phyloP scores from a whole-genome alignment of 2,113 vertebrate genomes.

The Scophthalmus maximus region DNA sequence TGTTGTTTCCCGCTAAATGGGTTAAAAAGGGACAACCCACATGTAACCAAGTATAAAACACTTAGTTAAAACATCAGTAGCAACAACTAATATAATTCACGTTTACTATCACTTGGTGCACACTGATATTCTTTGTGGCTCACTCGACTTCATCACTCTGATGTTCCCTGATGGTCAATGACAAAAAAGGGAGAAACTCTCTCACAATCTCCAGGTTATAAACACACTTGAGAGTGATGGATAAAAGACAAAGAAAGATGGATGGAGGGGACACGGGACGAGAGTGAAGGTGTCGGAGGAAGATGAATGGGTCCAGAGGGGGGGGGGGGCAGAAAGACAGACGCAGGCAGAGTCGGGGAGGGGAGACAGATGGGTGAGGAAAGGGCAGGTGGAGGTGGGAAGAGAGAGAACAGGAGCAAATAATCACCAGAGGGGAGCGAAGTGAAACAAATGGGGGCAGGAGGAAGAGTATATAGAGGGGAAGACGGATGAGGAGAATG shows the following conservation, averaged over 20 bases:
- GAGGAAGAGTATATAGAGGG: not conserved
- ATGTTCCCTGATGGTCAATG: slow-evolving; percentile 29
- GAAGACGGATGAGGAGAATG: slow-evolving; percentile 1
- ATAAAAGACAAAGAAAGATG: slow-evolving; percentile 25
- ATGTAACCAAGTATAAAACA: too few species aligned
- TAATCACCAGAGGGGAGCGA: slow-evolving; percentile 16
- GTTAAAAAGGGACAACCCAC: too few species aligned
- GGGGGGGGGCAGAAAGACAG: slow-evolving; percentile 7
- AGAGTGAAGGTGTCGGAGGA: slow-evolving; percentile 22
- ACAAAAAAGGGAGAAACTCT: slow-evolving; percentile 21
- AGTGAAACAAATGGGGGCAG: slow-evolving; percentile 34
- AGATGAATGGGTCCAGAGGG: slow-evolving; percentile 36
- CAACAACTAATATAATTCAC: too few species aligned
- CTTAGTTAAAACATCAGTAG: too few species aligned
- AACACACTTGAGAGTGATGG: slow-evolving; percentile 49
- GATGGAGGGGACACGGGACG: slow-evolving; percentile 4
- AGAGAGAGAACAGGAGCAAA: slow-evolving; percentile 38
- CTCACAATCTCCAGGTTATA: slow-evolving; percentile 33
- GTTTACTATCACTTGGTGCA: too few species aligned
- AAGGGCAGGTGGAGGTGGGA: slow-evolving; percentile 45
- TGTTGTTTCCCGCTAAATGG: not conserved
- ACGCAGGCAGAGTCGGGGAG: slow-evolving; percentile 4
- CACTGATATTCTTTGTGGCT: slow-evolving; percentile 1
- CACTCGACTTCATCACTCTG: slow-evolving; percentile 6
- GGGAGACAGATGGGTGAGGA: slow-evolving; percentile 32